Percentiles rank a stretch among this genome's conserved stretches.
phyloP scores from a whole-genome alignment of 2,888 invertebrate genomes.

The Sinodicranocentrus sp. region DNA sequence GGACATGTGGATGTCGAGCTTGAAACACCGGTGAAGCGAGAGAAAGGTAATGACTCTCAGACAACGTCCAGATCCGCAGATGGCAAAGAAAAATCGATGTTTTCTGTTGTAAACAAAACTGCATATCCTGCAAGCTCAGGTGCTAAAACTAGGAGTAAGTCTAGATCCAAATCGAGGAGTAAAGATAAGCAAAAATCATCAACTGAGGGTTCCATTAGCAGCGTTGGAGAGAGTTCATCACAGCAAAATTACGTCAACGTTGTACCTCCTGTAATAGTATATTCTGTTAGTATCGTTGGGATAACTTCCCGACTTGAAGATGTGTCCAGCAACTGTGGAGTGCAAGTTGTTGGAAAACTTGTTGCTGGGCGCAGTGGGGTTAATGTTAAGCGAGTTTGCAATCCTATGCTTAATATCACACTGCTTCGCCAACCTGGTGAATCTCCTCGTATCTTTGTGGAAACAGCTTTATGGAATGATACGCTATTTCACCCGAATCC shows the following conservation, averaged over 20 bases:
- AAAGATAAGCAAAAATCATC: neutral
- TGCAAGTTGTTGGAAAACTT: conserved; percentile 1
- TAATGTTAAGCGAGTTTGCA: neutral
- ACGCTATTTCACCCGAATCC: neutral
- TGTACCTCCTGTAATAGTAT: neutral
- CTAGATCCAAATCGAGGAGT: neutral
- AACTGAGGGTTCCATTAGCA: neutral
- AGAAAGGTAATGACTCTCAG: neutral
- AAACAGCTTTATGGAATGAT: neutral
- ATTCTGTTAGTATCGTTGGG: conserved; percentile 14
- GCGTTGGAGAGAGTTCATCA: too few species aligned
- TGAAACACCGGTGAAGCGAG: neutral
- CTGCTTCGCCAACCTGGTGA: neutral
- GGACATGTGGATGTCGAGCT: neutral
- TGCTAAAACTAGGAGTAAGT: neutral
- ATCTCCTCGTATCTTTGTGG: neutral
- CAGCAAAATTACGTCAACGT: too few species aligned
- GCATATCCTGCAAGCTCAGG: neutral
- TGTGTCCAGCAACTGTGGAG: neutral
- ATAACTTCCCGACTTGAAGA: neutral
- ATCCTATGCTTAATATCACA: neutral
- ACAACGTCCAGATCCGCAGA: neutral
- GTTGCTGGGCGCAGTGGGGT: neutral
- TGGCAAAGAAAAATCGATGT: neutral
- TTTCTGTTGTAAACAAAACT: neutral